A percentile compares a stretch with the other conserved stretches of the same genome.
These are phyloP conservation scores for Polietes domitor DNA, from an alignment of 2,888 invertebrate species.

Conservation along the genomic window DNA sequence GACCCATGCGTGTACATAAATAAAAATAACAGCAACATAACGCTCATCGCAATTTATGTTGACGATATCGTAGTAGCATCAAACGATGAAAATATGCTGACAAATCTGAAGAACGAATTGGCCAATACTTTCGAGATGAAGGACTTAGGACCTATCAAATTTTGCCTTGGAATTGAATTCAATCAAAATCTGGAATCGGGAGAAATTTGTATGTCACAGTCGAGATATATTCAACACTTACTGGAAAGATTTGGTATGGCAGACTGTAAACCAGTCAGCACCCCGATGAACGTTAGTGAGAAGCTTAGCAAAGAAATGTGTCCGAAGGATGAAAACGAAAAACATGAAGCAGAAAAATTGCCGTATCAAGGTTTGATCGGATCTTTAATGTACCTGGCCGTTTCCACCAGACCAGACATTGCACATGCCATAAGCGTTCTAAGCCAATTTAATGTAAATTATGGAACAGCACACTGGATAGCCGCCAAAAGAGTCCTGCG, in stretches of 20 bases:
- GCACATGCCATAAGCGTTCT: conserved; percentile 61
- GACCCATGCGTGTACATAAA: conserved; percentile 65
- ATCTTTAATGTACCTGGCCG: conserved; percentile 64
- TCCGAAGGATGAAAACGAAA: conserved; percentile 48
- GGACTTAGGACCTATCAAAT: conserved; percentile 13
- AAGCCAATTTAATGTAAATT: no score
- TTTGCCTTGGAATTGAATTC: conserved; percentile 45
- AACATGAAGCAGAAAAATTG: conserved; percentile 31
- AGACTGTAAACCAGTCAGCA: conserved; percentile 47
- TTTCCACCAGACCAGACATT: conserved; percentile 63
- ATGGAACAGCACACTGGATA: conserved; percentile 59
- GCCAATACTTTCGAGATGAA: conserved; percentile 53
- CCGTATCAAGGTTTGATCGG: conserved; percentile 58
- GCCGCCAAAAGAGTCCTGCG: conserved; percentile 61
- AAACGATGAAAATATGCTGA: conserved; percentile 33
- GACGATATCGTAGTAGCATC: conserved; percentile 61
- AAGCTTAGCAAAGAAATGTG: conserved; percentile 48
- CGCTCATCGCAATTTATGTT: conserved; percentile 51
- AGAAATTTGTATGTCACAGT: conserved; percentile 16
- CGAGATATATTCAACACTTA: conserved; percentile 29
- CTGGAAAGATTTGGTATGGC: conserved; percentile 28
- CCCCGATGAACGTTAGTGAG: conserved; percentile 52
- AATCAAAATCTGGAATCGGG: conserved; percentile 22
- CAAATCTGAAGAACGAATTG: conserved; percentile 42
- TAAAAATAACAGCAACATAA: neutral